phyloP scores from a whole-genome alignment of 2,888 invertebrate genomes.

The Lycocerus yunnanus region DNA sequence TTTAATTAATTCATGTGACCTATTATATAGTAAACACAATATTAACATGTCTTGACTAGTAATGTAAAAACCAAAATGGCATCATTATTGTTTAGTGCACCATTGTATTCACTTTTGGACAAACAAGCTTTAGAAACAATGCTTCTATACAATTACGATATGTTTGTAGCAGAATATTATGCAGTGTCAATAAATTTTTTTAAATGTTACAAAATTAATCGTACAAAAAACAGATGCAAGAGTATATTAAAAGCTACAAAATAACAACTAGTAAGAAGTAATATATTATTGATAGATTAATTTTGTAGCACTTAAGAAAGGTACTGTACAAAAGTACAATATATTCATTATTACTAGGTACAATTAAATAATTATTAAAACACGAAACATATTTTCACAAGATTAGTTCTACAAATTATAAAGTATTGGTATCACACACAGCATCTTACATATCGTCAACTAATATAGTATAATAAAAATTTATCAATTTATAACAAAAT shows the following conservation, averaged over 20 bases:
- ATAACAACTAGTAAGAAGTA: not conserved
- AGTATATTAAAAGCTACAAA: not conserved
- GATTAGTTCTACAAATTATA: not conserved
- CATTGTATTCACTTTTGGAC: constrained; percentile 12
- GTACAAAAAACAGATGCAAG: not conserved
- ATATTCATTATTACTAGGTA: not conserved
- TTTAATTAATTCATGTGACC: constrained; percentile 8
- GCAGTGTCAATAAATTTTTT: not conserved
- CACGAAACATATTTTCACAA: not conserved
- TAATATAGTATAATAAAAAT: not conserved
- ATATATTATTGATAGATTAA: not conserved
- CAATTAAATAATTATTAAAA: not conserved
- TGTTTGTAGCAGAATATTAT: not conserved
- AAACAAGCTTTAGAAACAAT: not conserved
- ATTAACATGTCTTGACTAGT: constrained; percentile 20
- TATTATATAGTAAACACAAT: constrained; percentile 14
- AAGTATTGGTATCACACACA: not conserved
- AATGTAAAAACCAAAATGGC: constrained; percentile 15
- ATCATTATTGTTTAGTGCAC: constrained; percentile 3
- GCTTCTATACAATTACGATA: not conserved
- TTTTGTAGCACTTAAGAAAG: not conserved
- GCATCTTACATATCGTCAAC: not conserved
- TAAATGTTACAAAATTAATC: not conserved
- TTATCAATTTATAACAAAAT: not conserved
- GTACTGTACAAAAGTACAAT: not conserved